Percentiles rank a stretch among this genome's conserved stretches.
Conservation (phyloP, 2,113 vertebrate genomes). For the Oostethus manadensis region DNA sequence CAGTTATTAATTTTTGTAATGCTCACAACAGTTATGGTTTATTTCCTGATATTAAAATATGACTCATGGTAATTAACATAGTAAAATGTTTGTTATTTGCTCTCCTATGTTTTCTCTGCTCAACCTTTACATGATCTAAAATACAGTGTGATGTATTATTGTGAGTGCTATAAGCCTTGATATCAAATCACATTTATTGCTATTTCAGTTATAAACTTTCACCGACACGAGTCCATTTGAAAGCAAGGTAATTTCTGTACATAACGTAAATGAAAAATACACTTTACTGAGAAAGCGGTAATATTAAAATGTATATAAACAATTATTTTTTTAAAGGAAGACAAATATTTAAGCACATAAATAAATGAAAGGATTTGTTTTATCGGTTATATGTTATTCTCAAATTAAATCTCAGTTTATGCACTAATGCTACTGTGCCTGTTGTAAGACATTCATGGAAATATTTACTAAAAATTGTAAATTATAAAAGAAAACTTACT, state of each 20-base stretch:
- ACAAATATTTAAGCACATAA: not conserved
- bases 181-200: conserved; percentile 47
- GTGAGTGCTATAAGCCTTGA: conserved; percentile 34
- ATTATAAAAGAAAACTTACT: too few species aligned
- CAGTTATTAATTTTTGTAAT: conserved; percentile 67
- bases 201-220: conserved; percentile 22
- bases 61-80: conserved; percentile 57
- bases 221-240: conserved; percentile 22
- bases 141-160: conserved; percentile 56
- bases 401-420: not conserved
- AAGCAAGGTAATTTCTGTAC: conserved; percentile 15
- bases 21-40: conserved; percentile 52
- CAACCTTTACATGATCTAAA: conserved; percentile 23
- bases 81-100: conserved; percentile 65
- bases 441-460: too few species aligned
- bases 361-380: not conserved
- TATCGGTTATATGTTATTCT: not conserved
- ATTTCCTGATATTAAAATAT: conserved; percentile 69
- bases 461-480: too few species aligned
- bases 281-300: conserved; percentile 9
- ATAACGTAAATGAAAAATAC: conserved; percentile 25
- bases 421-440: too few species aligned
- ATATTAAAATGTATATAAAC: not conserved
- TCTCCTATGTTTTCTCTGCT: conserved; percentile 41
- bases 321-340: not conserved